Base-by-base conservation (phyloP, 2,797 vertebrate species). In the Pangasius larnaudii region DNA sequence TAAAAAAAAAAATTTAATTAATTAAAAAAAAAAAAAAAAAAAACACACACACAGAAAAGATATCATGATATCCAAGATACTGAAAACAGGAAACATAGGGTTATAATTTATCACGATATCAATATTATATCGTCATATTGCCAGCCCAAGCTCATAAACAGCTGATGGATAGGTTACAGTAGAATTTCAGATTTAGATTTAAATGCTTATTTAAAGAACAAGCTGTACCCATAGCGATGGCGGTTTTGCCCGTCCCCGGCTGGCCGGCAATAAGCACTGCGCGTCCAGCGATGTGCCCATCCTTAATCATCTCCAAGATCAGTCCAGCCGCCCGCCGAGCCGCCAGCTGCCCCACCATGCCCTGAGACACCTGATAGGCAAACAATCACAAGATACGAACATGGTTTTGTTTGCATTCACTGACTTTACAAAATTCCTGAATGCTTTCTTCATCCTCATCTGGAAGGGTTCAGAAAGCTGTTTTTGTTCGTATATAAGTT, bases 251-350 rank as follows among this genome's bases (percentile, higher is more conserved):
- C 0, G 98, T 99, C 80, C 98, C 98, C 0, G 98, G 98, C 89
- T 98, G 98, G 6, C 98, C 98, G 0, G 97, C 98, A 0, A 99
- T 98, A 85, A 99, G 95, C 0, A 97, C 97, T 0, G 98, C 98
- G 80, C 98, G 96, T 56, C 98, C 98, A 0, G 98, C 98, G 1
- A 99, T 99, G 91, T 98, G 98, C 8, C 98, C 98, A 77, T 98
- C 98, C 91, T 97, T 98, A 93, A 99, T 99, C 97, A 99, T 98
- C 94, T 98, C 97, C 87, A 99, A 93, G 72, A 99, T 97, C 91
- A 99, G 94, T 0, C 98, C 98, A 0, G 98, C 98, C 0, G 98
- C 98, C 42, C 98, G 95, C n/a, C 98, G 96, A n/a, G 97, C 97
- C 0, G 97, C 97, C 93, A 99, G 93, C 94, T 99, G 98, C 2